These are phyloP conservation scores for Strongylocentrotus purpuratus DNA, from an alignment of 35 echinoderm and acorn worm genomes.

Conservation along the genomic window DNA sequence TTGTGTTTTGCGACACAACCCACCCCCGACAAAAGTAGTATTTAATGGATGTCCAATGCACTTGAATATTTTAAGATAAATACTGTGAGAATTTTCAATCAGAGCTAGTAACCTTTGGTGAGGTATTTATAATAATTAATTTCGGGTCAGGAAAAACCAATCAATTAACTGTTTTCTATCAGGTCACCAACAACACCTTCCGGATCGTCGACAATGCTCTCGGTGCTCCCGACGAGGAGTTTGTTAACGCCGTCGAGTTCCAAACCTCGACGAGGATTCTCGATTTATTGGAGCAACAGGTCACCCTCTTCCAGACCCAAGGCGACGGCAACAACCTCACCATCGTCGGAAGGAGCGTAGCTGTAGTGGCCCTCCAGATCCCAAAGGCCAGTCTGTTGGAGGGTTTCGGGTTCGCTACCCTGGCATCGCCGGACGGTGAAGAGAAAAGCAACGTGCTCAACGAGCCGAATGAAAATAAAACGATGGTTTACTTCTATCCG, in stretches of 20 bases:
- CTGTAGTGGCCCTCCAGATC: slow-evolving; percentile 13
- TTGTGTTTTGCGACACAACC: too few species aligned
- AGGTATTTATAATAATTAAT: too few species aligned
- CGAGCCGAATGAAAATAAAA: background rate
- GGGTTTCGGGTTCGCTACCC: slow-evolving; percentile 27
- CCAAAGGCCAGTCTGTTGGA: background rate
- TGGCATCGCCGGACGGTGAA: background rate
- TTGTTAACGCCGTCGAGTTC: background rate
- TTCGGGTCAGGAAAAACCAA: too few species aligned
- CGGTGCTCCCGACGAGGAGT: background rate
- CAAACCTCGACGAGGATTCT: slow-evolving; percentile 24
- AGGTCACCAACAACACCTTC: slow-evolving; percentile 14
- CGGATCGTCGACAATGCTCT: slow-evolving; percentile 14
- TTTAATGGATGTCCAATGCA: too few species aligned
- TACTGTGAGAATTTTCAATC: too few species aligned
- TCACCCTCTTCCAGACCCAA: slow-evolving; percentile 38
- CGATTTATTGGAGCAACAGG: background rate
- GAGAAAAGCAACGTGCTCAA: background rate
- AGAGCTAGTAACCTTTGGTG: too few species aligned
- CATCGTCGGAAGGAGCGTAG: background rate
- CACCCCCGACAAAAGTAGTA: too few species aligned
- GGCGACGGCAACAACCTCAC: slow-evolving; percentile 30
- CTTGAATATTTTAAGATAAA: too few species aligned
- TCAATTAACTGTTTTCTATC: background rate
- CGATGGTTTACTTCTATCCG: slow-evolving; percentile 13